These are phyloP conservation scores for Protaetia brevitarsis DNA, from an alignment of 1,140 invertebrate genomes.

Conservation along the genomic window DNA sequence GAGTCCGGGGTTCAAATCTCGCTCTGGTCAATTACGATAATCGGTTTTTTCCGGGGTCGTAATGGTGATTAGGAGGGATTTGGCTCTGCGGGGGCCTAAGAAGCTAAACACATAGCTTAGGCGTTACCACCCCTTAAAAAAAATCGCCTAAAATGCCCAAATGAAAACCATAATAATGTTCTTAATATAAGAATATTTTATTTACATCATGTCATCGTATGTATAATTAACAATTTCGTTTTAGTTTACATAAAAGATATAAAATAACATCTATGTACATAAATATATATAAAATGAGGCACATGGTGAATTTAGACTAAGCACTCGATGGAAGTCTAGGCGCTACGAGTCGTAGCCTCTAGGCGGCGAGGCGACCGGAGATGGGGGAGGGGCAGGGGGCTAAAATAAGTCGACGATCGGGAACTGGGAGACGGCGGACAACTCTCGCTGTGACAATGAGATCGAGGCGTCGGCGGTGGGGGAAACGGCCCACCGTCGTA, in stretches of 20 bases:
- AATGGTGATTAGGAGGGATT: no score
- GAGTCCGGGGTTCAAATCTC: no score
- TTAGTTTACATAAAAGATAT: slow-evolving; percentile 20
- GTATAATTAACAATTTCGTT: slow-evolving; percentile 21
- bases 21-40: no score
- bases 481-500: slow-evolving; percentile 69
- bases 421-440: slow-evolving; percentile 78
- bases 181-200: slow-evolving; percentile 21
- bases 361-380: slow-evolving; percentile 61
- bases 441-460: slow-evolving; percentile 69
- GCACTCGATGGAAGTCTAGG: neutral
- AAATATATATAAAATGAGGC: slow-evolving; percentile 22
- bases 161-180: no score
- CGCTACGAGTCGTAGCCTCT: slow-evolving; percentile 43
- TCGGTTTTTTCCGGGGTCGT: no score
- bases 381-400: slow-evolving; percentile 69
- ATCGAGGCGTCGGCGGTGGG: slow-evolving; percentile 80
- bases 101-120: no score
- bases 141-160: no score
- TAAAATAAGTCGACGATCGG: slow-evolving; percentile 71
- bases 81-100: no score
- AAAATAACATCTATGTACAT: slow-evolving; percentile 18
- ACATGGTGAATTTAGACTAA: slow-evolving; percentile 9
- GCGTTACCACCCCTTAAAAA: no score
- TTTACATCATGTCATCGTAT: neutral